phyloP scores from a whole-genome alignment of 2,888 invertebrate genomes.

The Mimumesa dahlbomi region DNA sequence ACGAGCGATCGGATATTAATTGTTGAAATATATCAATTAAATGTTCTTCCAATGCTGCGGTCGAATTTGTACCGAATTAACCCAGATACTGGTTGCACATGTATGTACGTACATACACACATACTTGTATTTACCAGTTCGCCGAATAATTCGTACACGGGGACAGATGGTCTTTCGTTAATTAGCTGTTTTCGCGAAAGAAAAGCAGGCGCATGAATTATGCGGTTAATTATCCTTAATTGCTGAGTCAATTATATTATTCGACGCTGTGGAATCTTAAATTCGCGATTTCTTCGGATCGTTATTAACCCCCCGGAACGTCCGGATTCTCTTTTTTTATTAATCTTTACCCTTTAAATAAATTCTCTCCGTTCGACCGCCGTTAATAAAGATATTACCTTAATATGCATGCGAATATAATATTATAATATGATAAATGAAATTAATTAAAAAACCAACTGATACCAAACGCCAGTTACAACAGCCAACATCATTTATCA shows the following conservation, averaged over 20 bases:
- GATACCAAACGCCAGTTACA: constrained; percentile 11
- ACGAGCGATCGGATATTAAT: constrained; percentile 10
- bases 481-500: constrained; percentile 36
- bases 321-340: not conserved
- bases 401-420: constrained; percentile 24
- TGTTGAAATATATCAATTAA: constrained; percentile 14
- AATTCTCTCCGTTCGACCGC: constrained; percentile 16
- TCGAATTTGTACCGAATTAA: constrained; percentile 22
- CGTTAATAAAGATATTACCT: constrained; percentile 34
- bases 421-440: too few relatives aligned
- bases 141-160: constrained; percentile 14
- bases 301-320: not conserved
- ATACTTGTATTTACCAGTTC: too few relatives aligned
- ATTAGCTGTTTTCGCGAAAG: constrained; percentile 48
- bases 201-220: constrained; percentile 39
- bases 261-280: not conserved
- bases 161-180: constrained; percentile 44
- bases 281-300: constrained; percentile 4
- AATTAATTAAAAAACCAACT: too few relatives aligned
- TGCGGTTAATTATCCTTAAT: constrained; percentile 39
- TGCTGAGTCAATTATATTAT: constrained; percentile 23
- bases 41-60: constrained; percentile 7
- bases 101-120: too few relatives aligned
- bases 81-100: too few relatives aligned
- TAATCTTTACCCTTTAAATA: not conserved